Base-by-base conservation (phyloP, 2,888 invertebrate genomes). In the Drosophila yooni region DNA sequence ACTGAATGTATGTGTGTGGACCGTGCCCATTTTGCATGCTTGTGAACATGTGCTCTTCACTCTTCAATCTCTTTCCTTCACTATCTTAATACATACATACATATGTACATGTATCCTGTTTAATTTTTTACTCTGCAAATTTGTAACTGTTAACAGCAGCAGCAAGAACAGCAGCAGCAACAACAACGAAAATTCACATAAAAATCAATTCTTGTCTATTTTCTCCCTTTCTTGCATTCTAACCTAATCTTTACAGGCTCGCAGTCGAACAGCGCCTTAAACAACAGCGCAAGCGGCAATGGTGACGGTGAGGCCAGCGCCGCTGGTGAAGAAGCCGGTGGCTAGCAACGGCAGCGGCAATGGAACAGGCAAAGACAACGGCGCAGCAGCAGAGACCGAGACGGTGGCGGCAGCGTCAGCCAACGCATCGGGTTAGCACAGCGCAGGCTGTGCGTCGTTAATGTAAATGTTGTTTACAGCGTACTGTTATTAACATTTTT, bases 211-310 rank as follows among this genome's bases (percentile, higher is more conserved):
- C 52, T 29, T 64, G 34, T 72, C 43, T 64, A 43, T 52, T 62
- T 31, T 58, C 52, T 71, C 33, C 59, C 25, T 31, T 57, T 43
- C 53, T 56, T 52, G 70, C 51, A 57, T 56, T 40, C 27, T 29
- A 38, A 56, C 36, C 27, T 21, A 50, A 82, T 51, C 31, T 53
- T 69, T 36, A 48, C 68, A 91, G 86, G 86, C 57, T 87, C 91
- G n/a, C 86, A 87, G 62, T 87, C 91, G 38, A 87, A 88, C 74
- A 91, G 69, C 80, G 86, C 80, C 40, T 63, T 87, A 31, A 91
- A 82, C 64, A 86, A 67, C 78, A 88, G 64, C 65, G 82, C 34
- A 33, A 58, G 70, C 52, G 76, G 70, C 53, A 81, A 64, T 48
- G 76, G 69, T n/a, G 65, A 67, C 8, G 80, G 60, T 29, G 75